Evolutionary conservation across 2,797 vertebrate species (phyloP), one percentile per base, ranked within the genome.

Genomic region (Ptychadena robeensis): DNA sequence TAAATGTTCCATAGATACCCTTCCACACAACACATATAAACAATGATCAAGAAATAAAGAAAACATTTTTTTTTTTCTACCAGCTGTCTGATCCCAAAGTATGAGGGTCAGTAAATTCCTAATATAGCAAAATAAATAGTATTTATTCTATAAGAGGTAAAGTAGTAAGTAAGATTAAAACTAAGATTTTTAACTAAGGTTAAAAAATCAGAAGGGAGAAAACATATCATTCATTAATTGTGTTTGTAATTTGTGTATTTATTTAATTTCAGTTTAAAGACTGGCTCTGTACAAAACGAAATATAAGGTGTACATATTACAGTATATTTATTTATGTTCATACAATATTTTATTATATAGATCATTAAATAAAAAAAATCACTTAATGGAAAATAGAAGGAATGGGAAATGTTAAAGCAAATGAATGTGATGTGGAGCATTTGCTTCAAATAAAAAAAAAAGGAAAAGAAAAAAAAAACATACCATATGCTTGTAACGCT

Each of bases 401-500:
- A 70, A 71, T 32, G 37, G 34, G 28, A 71, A 5, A 64, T 40
- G 28, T 34, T 69, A 31, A 71, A 30, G n/a, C n/a, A 64, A 37
- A 7, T 68, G 71, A 76, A 76, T 80, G 78, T 76, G 53, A 76
- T 65, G 76, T 48, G 72, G 63, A 70, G 73, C 72, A 76, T 70
- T 74, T 75, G 48, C 77, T 80, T 79, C 70, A 64, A 84, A 79
- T 74, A 61, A 73, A 59, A 44, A 15, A 30, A 61, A 38, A 27
- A 82, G n/a, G n/a, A n/a, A n/a, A n/a, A n/a, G n/a, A 73, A 65
- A 31, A 53, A 57, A 34, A 15, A 40, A 25, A 37, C 66, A 82
- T 61, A 82, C 27, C 64, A 70, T 83, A 57, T 85, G 78, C 72
- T 85, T 85, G 83, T 59, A 76, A 85, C 76, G 83, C 83, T 85